Conservation (phyloP, 1,140 invertebrate species). For the Cephus cinctus region DNA sequence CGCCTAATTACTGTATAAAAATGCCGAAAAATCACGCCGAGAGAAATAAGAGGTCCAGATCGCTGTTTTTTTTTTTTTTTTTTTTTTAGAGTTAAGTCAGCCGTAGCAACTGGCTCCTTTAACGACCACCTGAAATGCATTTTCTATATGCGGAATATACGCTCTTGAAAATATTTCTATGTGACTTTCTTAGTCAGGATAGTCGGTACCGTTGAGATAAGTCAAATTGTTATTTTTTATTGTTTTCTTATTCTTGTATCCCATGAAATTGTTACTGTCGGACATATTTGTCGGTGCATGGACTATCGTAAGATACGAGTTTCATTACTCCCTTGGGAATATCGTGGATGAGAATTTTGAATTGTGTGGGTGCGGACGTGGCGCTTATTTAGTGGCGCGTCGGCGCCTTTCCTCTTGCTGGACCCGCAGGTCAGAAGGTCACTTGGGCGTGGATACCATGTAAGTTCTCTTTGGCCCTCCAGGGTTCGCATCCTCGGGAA, state of each 20-base stretch:
- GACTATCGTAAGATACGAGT: too few species aligned
- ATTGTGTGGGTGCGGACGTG: constrained; percentile 6
- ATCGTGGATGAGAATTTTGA: too few species aligned
- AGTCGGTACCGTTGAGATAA: too few species aligned
- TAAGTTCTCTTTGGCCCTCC: constrained; percentile 14
- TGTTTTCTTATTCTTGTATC: not conserved
- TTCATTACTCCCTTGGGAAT: too few species aligned
- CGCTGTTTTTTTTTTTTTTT: constrained; percentile 8
- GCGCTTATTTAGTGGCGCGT: constrained; percentile 34
- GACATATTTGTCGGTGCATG: too few species aligned
- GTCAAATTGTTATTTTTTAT: not conserved
- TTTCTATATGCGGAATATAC: too few species aligned
- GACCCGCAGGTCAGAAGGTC: constrained; percentile 25
- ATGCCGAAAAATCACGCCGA: constrained; percentile 22
- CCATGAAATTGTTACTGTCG: too few species aligned
- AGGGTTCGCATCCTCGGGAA: constrained; percentile 10
- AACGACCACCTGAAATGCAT: not conserved
- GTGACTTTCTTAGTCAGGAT: too few species aligned
- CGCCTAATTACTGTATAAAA: constrained; percentile 35
- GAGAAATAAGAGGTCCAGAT: constrained; percentile 7
- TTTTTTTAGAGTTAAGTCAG: not conserved
- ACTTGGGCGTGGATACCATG: constrained; percentile 25
- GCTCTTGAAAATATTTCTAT: too few species aligned
- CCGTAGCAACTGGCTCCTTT: constrained; percentile 1
- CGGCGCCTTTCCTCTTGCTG: constrained; percentile 26